Evolutionary conservation across 2,797 vertebrate genomes (phyloP), one percentile per base, ranked within the genome.

Genomic region (Hyperoplus lanceolatus): DNA sequence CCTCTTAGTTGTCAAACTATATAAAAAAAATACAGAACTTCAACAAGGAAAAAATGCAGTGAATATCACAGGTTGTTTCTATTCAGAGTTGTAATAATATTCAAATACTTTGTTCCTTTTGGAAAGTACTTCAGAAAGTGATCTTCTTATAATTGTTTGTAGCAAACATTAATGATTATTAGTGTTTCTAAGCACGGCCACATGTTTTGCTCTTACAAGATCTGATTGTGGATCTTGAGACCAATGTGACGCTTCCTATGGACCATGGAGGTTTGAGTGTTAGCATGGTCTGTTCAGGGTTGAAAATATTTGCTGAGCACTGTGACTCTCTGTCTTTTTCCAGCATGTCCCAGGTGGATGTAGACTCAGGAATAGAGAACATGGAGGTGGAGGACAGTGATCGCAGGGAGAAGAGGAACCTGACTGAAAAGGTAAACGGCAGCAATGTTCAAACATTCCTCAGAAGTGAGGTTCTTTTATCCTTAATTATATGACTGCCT

Each of bases 301-400:
- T 63, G 50, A 75, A 67, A 55, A 70, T 41, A 16, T 16, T 46
- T 57, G 36, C 39, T 77, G 55, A 80, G 76, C n/a, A 18, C 11
- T 65, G 42, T 6, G 1, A 43, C 73, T 57, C 87, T 83, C 0
- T 84, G 76, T 93, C n/a, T 82, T 70, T 86, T 92, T 71, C 16
- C 90, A 99, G 98, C 91, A 97, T 99, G 96, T 99, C 98, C 95
- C 98, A 99, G 96, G 98, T 99, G 92, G 98, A 99, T 90, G 98
- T 99, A 93, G 98, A 99, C 96, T 99, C 98, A 87, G 98, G 98
- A 91, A 99, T 99, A 73, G 98, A 99, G 92, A 99, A 99, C 88
- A 99, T 99, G 98, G 98, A 99, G 89, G 98, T 99, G 1, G 98
- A 99, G 16, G 98, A 99, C 90, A 97, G 92, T 4, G 98, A 99